These are phyloP conservation scores for Antheraea mylitta DNA, from an alignment of 1,140 invertebrate species.

Conservation along the genomic window DNA sequence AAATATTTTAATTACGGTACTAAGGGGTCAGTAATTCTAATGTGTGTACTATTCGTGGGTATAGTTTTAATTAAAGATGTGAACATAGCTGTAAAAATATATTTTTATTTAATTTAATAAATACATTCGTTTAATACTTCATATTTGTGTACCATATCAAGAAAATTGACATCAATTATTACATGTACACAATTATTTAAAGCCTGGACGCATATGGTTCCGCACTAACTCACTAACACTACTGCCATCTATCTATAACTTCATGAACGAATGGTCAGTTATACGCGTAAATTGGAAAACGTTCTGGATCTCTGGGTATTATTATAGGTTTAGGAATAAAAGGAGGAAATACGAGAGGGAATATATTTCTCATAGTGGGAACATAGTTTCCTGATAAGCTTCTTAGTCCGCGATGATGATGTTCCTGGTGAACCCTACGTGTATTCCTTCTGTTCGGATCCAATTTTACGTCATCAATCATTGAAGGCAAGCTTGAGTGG, in stretches of 20 bases:
- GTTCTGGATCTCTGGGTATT: neutral
- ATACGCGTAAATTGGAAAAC: neutral
- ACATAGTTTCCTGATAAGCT: neutral
- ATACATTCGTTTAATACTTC: no score
- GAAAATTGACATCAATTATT: no score
- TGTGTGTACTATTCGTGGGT: no score
- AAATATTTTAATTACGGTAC: no score
- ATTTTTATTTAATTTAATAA: no score
- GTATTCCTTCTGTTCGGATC: conserved; percentile 26
- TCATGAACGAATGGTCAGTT: neutral
- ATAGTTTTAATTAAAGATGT: no score
- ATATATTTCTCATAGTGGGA: neutral
- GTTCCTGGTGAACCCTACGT: conserved; percentile 11
- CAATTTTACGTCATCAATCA: conserved; percentile 20
- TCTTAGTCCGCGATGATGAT: neutral
- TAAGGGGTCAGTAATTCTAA: no score
- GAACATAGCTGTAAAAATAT: no score
- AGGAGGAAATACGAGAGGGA: neutral
- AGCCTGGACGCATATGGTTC: no score
- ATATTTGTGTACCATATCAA: no score
- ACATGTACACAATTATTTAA: no score
- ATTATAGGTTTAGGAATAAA: neutral
- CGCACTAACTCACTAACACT: neutral
- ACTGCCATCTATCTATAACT: neutral
- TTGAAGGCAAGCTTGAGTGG: conserved; percentile 11